These are phyloP conservation scores for Drosophila lacteicornis DNA, from an alignment of 1,140 invertebrate species.

Conservation along the genomic window DNA sequence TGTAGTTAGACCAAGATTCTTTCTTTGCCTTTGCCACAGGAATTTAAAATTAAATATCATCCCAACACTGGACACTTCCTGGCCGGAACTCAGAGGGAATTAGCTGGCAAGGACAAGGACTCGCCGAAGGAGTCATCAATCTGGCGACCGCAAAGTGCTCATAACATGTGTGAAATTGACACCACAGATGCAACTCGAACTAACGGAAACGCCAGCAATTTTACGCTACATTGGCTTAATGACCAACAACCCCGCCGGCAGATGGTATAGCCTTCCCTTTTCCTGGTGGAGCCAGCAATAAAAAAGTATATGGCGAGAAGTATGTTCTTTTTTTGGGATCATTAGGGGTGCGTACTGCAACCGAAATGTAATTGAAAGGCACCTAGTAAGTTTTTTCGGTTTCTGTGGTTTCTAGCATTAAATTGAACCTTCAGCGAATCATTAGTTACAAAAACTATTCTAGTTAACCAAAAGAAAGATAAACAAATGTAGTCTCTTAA, in stretches of 20 bases:
- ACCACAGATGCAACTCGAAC: conserved; percentile 67
- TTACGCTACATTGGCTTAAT: conserved; percentile 81
- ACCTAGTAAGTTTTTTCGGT: conserved; percentile 9
- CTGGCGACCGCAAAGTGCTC: conserved; percentile 72
- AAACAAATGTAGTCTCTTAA: background rate
- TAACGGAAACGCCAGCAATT: conserved; percentile 66
- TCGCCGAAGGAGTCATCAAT: conserved; percentile 61
- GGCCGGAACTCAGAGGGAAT: conserved; percentile 56
- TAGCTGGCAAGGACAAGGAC: conserved; percentile 53
- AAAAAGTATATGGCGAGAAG: conserved; percentile 25
- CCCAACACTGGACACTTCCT: conserved; percentile 55
- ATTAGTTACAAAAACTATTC: background rate
- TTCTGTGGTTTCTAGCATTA: conserved; percentile 6
- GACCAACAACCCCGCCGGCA: conserved; percentile 56
- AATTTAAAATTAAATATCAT: conserved; percentile 56
- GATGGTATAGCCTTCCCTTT: conserved; percentile 37
- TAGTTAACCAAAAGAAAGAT: background rate
- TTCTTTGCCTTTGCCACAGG: conserved; percentile 57
- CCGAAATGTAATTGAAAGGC: conserved; percentile 9
- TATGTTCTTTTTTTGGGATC: conserved; percentile 20
- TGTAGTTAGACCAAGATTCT: conserved; percentile 24
- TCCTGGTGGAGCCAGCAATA: conserved; percentile 32
- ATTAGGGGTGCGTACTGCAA: conserved; percentile 22
- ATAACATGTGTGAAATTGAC: conserved; percentile 82
- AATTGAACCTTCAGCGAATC: conserved; percentile 2